A percentile compares a stretch with the other conserved stretches of the same genome.
Evolutionary conservation across 2,888 invertebrate species (phyloP).

Genomic region (Dioctria rufipes): DNA sequence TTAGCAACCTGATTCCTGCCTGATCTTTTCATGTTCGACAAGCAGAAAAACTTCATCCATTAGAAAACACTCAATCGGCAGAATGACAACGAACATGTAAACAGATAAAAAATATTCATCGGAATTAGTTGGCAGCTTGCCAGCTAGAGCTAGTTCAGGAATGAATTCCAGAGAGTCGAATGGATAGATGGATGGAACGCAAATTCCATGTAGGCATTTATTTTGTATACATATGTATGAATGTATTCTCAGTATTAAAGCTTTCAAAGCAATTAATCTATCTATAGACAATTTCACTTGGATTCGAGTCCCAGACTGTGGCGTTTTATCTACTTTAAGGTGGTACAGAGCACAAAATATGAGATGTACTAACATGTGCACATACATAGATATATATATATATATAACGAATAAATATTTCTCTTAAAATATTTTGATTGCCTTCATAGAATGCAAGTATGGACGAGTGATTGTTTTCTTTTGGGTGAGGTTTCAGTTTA

Average conservation of each 20-base stretch:
- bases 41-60: neutral
- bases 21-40: neutral
- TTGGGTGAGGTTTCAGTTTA: constrained; percentile 1
- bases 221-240: neutral
- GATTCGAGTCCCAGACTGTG: neutral
- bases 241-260: neutral
- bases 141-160: constrained; percentile 12
- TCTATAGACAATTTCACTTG: neutral
- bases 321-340: too few species aligned
- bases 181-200: neutral
- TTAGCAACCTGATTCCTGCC: neutral
- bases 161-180: neutral
- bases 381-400: too few species aligned
- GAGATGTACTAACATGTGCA: too few species aligned
- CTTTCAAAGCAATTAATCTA: constrained; percentile 45
- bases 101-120: constrained; percentile 48
- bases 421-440: neutral
- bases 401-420: constrained; percentile 25
- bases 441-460: neutral
- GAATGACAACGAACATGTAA: constrained; percentile 29
- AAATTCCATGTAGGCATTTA: neutral
- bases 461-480: neutral
- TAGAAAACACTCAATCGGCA: constrained; percentile 39
- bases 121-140: constrained; percentile 44
- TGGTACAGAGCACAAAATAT: too few species aligned